Evolutionary conservation across 2,797 vertebrate species (phyloP), one percentile per base, ranked within the genome.

Genomic region (Alauda arvensis): DNA sequence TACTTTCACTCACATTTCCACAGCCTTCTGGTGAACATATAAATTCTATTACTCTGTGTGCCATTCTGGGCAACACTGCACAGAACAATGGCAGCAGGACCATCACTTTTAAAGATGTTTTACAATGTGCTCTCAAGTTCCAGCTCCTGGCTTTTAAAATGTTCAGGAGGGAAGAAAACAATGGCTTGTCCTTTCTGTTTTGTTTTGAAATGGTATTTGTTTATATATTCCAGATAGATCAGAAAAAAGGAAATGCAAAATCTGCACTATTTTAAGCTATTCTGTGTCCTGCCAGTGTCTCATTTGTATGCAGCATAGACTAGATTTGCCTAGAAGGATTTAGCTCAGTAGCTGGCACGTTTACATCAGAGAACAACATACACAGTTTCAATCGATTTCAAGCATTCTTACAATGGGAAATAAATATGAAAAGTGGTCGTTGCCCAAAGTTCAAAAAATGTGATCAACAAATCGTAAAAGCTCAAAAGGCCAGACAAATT

Each of bases 261-360:
- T 75, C 42, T 79, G 66, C 46, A 46, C 42, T 80, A 60, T 81
- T 91, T 83, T 57, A 77, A 92, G 55, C 75, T 83, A 28, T 48
- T 91, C 78, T 63, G 67, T 84, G 66, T 76, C 91, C 83, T 90
- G 49, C 69, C 71, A 90, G 77, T 59, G 72, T 70, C 90, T 83
- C 68, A 67, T 90, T 61, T 90, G 83, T 87, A 91, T 84, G 67
- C 87, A 92, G 79, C 52, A 63, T 79, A 83, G 43, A 42, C 72
- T 75, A 72, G 60, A 85, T 89, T 83, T 93, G 87, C 92, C 83
- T 77, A 87, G 71, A 87, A 91, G 88, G 75, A 87, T 78, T 91
- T 91, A 92, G 87, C 90, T 94, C 85, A 92, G 93, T 93, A 78
- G 93, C 91, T 93, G 94, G 89, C 88, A 94, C 85, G 3, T 88